Conservation (phyloP, 2,113 vertebrate species). For the Chloebia gouldiae region DNA sequence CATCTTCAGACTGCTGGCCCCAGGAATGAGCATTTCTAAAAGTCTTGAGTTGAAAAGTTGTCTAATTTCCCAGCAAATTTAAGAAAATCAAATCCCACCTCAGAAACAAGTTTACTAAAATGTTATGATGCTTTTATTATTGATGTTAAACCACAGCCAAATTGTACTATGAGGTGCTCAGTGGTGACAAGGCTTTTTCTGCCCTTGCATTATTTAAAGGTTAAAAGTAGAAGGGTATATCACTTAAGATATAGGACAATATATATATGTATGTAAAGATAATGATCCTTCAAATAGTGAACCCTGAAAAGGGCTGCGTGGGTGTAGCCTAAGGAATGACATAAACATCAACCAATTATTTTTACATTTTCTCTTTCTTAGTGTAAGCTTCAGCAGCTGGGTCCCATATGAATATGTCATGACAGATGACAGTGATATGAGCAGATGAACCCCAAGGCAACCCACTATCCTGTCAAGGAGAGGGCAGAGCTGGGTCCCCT, state of each 20-base stretch:
- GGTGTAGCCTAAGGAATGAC: constrained; percentile 41
- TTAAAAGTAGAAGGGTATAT: neutral
- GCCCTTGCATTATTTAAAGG: constrained; percentile 37
- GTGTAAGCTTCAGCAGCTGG: constrained; percentile 49
- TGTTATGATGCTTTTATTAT: neutral
- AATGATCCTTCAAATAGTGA: constrained; percentile 35
- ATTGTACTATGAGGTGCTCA: neutral
- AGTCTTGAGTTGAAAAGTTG: neutral
- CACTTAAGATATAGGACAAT: neutral
- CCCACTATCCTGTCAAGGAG: constrained; percentile 1
- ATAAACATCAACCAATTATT: constrained; percentile 54
- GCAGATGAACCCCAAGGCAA: constrained; percentile 54
- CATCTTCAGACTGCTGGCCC: neutral
- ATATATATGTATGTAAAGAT: constrained; percentile 1
- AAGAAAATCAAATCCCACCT: neutral
- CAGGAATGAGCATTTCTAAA: neutral
- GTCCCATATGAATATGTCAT: constrained; percentile 51
- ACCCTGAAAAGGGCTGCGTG: neutral
- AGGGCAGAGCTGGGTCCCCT: constrained; percentile 31
- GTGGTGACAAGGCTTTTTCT: neutral
- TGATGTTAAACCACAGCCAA: neutral
- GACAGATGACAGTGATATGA: constrained; percentile 55
- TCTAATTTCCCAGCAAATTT: neutral
- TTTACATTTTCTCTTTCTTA: constrained; percentile 16
- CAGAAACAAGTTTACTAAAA: neutral